These are phyloP conservation scores for Lasioglossum oenotherae DNA, from an alignment of 2,888 invertebrate species.

Conservation along the genomic window DNA sequence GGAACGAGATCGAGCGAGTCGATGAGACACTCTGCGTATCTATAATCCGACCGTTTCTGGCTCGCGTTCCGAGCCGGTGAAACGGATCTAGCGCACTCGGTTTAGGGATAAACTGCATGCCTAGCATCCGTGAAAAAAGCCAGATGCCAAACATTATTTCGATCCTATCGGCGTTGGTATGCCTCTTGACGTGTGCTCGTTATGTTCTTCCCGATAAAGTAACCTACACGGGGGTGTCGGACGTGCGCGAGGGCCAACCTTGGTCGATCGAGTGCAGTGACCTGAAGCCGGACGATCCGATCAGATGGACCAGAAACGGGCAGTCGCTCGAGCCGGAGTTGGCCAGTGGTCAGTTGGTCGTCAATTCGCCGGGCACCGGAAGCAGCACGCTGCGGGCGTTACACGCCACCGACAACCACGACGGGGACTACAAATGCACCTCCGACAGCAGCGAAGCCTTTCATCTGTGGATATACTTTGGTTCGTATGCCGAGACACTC, in stretches of 20 bases:
- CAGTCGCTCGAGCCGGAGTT: slow-evolving; percentile 74
- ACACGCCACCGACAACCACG: slow-evolving; percentile 76
- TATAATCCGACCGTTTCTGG: not conserved
- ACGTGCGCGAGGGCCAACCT: slow-evolving; percentile 74
- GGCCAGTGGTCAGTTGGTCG: slow-evolving; percentile 73
- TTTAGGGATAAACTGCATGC: slow-evolving; percentile 1
- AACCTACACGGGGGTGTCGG: slow-evolving; percentile 73
- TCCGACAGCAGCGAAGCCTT: slow-evolving; percentile 70
- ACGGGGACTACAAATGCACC: slow-evolving; percentile 81
- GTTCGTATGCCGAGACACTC: slow-evolving; percentile 75
- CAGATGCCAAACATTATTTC: not conserved
- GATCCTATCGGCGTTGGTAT: slow-evolving; percentile 2
- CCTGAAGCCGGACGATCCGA: slow-evolving; percentile 67
- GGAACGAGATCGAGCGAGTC: not conserved
- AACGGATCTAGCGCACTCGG: slow-evolving; percentile 4
- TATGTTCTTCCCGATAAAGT: slow-evolving; percentile 71
- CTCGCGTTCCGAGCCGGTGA: not conserved
- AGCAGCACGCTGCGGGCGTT: slow-evolving; percentile 68
- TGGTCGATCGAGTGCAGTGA: slow-evolving; percentile 80
- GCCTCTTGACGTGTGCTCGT: slow-evolving; percentile 55
- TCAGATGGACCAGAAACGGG: slow-evolving; percentile 81
- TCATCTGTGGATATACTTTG: slow-evolving; percentile 77
- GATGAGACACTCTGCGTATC: not conserved
- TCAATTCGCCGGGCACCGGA: slow-evolving; percentile 60
- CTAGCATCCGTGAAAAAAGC: slow-evolving; percentile 5